phyloP scores from a whole-genome alignment of 2,888 invertebrate species.

The Steinernema scapterisci region DNA sequence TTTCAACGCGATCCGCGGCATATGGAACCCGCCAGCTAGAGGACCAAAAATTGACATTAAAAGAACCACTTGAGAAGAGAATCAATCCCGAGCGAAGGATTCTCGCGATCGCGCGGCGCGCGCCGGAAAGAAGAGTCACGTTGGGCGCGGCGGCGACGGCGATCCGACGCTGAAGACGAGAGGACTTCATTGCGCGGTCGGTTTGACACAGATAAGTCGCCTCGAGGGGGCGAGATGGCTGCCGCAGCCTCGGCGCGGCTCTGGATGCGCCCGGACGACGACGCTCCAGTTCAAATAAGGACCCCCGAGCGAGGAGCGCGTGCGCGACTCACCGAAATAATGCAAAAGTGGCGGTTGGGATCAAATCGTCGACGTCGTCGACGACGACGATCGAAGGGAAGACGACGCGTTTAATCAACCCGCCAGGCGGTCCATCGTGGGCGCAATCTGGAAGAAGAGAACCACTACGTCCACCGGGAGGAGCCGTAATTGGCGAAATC shows the following conservation, averaged over 20 bases:
- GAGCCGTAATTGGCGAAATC: constrained; percentile 27
- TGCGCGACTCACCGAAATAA: constrained; percentile 28
- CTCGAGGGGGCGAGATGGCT: constrained; percentile 7
- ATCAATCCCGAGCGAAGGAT: constrained; percentile 28
- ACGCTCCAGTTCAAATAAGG: constrained; percentile 31
- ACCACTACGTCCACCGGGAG: neutral
- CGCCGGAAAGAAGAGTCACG: constrained; percentile 32
- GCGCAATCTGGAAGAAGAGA: constrained; percentile 8
- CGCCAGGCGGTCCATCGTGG: constrained; percentile 15
- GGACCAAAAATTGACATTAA: constrained; percentile 17
- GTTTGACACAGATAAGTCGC: constrained; percentile 26
- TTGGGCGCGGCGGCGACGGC: constrained; percentile 1
- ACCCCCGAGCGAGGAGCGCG: constrained; percentile 28
- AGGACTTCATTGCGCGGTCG: neutral
- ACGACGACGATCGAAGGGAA: neutral
- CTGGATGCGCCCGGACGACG: constrained; percentile 19
- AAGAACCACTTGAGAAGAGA: constrained; percentile 12
- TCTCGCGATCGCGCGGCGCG: constrained; percentile 10
- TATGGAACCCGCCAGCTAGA: constrained; percentile 10
- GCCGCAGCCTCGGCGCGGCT: neutral
- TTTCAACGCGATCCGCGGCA: neutral
- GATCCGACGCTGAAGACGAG: neutral
- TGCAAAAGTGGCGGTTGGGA: constrained; percentile 5
- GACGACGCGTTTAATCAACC: constrained; percentile 26
- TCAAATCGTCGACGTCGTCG: constrained; percentile 15